Evolutionary conservation across 2,888 invertebrate species (phyloP), one percentile per base, ranked within the genome.

Genomic region (Phaedon cochleariae): DNA sequence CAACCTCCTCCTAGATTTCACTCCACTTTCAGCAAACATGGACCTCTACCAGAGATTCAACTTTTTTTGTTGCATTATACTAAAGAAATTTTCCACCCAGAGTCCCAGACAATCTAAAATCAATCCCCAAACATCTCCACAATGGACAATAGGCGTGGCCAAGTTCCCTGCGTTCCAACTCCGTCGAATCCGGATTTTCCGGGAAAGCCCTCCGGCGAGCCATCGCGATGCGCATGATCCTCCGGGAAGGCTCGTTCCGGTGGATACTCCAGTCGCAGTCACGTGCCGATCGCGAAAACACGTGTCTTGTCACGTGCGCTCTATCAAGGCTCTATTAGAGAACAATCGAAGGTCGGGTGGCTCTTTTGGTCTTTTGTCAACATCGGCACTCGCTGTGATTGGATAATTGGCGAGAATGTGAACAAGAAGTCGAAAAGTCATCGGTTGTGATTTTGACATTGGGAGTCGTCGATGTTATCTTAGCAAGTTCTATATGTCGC

Each of bases 171-270:
- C 63, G 46, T 64, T 59, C 68, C 69, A 67, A 18, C 72, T 69
- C 68, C 74, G 73, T 70, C 76, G 77, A 75, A 72, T 73, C 71
- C 69, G 59, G 68, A 60, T 59, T 55, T 64, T 68, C 65, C 65
- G 65, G 65, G 45, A 34, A 37, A 59, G 52, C 51, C 52, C 51
- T 12, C 45, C 20, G 17, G 52, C 49, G 63, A 69, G 59, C 60
- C 64, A 65, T 51, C 51, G 62, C 66, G 70, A 58, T 64, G 65
- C 70, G 72, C 69, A 76, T 52, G 62, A 61, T 59, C 17, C 22
- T 65, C 65, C 67, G 48, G 60, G 53, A 37, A 20, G 29, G 52
- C 17, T 22, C 54, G 73, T 72, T 75, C 76, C 75, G 72, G 75
- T 73, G 59, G 64, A 48, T 60, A 64, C 67, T 69, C 74, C 76